Conservation (phyloP, 2,888 invertebrate genomes). For the Tanytarsus gracilentus region DNA sequence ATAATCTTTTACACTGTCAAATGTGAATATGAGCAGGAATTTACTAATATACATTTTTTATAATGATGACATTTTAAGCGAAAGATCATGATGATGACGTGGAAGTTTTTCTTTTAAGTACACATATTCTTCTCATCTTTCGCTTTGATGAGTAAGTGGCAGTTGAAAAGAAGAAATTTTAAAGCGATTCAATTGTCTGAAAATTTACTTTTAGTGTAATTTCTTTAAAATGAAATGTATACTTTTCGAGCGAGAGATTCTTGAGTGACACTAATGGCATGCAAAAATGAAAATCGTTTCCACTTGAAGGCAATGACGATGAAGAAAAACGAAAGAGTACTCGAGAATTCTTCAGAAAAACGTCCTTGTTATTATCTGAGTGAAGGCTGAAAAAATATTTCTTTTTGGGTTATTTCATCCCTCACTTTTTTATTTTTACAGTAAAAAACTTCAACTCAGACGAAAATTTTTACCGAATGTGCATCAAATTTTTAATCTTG, state of each 20-base stretch:
- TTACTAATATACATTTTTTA: slow-evolving; percentile 8
- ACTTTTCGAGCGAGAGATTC: neutral
- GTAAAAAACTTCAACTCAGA: too few relatives aligned
- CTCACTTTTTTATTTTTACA: too few relatives aligned
- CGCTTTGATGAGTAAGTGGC: neutral
- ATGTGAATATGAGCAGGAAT: neutral
- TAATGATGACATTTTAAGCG: slow-evolving; percentile 20
- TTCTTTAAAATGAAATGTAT: neutral
- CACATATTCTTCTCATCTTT: neutral
- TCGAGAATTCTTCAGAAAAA: too few relatives aligned
- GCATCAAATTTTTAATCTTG: too few relatives aligned
- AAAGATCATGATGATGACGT: too few relatives aligned
- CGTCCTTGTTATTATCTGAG: neutral
- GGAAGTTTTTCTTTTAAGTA: too few relatives aligned
- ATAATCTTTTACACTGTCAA: too few relatives aligned
- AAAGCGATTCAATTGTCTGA: slow-evolving; percentile 25
- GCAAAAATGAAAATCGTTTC: slow-evolving; percentile 18
- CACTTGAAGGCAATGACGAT: neutral
- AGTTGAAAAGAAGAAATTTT: neutral
- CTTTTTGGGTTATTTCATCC: too few relatives aligned
- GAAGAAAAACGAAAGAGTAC: neutral
- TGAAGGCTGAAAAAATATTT: neutral
- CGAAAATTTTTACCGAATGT: too few relatives aligned
- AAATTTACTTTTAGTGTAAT: neutral
- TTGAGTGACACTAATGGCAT: slow-evolving; percentile 29